These are phyloP conservation scores for Xenopus laevis DNA, from an alignment of 2,113 vertebrate species.

Conservation along the genomic window DNA sequence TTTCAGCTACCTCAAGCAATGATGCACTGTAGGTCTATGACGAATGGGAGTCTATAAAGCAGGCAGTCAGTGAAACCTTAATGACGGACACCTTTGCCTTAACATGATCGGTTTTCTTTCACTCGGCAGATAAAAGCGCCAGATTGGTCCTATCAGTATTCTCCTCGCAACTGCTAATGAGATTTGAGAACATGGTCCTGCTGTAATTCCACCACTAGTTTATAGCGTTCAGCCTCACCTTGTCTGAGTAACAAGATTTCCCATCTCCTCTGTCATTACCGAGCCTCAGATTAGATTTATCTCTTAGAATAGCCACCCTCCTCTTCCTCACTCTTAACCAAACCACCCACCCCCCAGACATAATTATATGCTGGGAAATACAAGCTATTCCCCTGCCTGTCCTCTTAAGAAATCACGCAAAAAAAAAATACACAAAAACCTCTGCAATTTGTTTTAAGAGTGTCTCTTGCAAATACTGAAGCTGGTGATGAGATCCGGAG, in stretches of 20 bases:
- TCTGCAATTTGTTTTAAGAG: too few relatives aligned
- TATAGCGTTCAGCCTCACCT: background rate
- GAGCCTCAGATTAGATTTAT: constrained; percentile 3
- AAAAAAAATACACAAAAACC: background rate
- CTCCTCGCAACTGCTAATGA: background rate
- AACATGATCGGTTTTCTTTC: background rate
- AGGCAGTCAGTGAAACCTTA: background rate
- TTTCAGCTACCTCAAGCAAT: background rate
- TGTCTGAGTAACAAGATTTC: background rate
- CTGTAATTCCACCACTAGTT: background rate
- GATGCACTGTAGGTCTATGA: background rate
- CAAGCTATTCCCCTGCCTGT: background rate
- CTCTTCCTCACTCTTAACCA: background rate
- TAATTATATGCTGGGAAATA: background rate
- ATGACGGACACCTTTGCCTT: background rate
- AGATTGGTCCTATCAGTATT: constrained; percentile 2
- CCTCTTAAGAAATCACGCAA: background rate
- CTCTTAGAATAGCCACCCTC: background rate
- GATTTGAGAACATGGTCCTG: background rate
- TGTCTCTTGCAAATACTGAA: too few relatives aligned
- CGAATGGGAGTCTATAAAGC: background rate
- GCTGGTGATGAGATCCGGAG: too few relatives aligned
- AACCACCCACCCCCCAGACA: too few relatives aligned
- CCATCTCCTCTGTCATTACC: background rate
- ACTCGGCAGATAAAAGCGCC: background rate